A percentile compares a stretch with the other conserved stretches of the same genome.
These are phyloP conservation scores for Aphelenchoides besseyi DNA, from an alignment of 1,140 invertebrate genomes.

Conservation along the genomic window DNA sequence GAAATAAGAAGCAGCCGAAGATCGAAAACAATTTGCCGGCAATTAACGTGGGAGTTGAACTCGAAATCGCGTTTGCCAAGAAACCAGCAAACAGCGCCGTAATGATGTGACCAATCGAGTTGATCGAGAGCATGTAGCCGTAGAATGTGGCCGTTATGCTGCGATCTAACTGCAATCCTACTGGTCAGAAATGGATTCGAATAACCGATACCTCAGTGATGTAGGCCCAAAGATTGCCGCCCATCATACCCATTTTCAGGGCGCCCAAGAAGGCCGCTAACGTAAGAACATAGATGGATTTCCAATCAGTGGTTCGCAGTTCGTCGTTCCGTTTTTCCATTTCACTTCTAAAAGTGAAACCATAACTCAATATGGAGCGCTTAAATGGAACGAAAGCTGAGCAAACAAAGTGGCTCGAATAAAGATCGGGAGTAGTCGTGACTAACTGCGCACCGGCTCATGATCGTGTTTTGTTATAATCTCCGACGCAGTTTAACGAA, in stretches of 20 bases:
- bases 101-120: background rate
- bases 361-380: no score
- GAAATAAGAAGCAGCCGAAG: slow-evolving; percentile 9
- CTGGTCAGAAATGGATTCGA: background rate
- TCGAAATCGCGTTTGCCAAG: slow-evolving; percentile 9
- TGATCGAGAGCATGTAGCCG: slow-evolving; percentile 24
- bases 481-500: no score
- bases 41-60: slow-evolving; percentile 6
- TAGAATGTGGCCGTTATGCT: slow-evolving; percentile 19
- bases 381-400: no score
- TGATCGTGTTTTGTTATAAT: no score
- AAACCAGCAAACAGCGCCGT: slow-evolving; percentile 18
- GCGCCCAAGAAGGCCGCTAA: slow-evolving; percentile 23
- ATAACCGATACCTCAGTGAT: slow-evolving; percentile 25
- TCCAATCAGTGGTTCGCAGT: slow-evolving; percentile 25
- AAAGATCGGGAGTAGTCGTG: no score
- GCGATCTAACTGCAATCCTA: slow-evolving; percentile 19
- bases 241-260: slow-evolving; percentile 26
- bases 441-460: no score
- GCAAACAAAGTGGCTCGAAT: no score
- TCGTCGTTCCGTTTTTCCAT: background rate
- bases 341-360: no score
- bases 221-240: slow-evolving; percentile 28
- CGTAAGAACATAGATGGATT: slow-evolving; percentile 28
- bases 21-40: slow-evolving; percentile 21